These are phyloP conservation scores for Trematocara unimaculatum DNA, from an alignment of 2,113 vertebrate species.

Conservation along the genomic window DNA sequence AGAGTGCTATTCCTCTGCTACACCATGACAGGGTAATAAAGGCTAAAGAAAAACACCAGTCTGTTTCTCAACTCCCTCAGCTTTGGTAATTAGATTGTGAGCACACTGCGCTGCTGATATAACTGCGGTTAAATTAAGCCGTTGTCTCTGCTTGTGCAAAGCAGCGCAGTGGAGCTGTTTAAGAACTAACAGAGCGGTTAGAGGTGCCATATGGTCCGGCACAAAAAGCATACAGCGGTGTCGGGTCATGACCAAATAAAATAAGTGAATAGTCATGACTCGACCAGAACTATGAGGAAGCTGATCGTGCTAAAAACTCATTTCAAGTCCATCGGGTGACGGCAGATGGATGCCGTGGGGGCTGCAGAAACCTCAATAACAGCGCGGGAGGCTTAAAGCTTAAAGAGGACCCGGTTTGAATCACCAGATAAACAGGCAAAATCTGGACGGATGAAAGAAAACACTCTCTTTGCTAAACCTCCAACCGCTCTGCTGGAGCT, in stretches of 20 bases:
- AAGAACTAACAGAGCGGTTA: conserved; percentile 14
- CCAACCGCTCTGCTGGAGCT: not conserved
- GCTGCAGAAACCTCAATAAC: not conserved
- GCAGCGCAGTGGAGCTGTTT: conserved; percentile 2
- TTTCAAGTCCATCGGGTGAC: not conserved
- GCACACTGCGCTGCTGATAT: conserved; percentile 1
- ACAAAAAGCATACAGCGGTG: not conserved
- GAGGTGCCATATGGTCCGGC: not conserved
- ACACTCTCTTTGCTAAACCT: not conserved
- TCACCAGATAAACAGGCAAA: conserved; percentile 1
- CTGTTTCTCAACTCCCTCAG: conserved; percentile 24
- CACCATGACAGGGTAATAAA: conserved; percentile 40
- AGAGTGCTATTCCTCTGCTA: conserved; percentile 5
- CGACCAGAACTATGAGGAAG: not conserved
- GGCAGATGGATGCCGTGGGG: conserved; percentile 2
- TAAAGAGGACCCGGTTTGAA: not conserved
- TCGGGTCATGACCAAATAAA: not conserved
- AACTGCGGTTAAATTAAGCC: conserved; percentile 35
- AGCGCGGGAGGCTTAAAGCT: not conserved
- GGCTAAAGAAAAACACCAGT: not conserved
- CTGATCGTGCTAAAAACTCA: not conserved
- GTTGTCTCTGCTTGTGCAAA: not conserved
- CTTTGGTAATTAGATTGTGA: conserved; percentile 46
- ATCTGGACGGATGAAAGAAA: not conserved
- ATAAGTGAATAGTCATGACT: not conserved